Evolutionary conservation across 2,113 vertebrate genomes (phyloP), one percentile per base, ranked within the genome.

Genomic region (Trogon surrucura): DNA sequence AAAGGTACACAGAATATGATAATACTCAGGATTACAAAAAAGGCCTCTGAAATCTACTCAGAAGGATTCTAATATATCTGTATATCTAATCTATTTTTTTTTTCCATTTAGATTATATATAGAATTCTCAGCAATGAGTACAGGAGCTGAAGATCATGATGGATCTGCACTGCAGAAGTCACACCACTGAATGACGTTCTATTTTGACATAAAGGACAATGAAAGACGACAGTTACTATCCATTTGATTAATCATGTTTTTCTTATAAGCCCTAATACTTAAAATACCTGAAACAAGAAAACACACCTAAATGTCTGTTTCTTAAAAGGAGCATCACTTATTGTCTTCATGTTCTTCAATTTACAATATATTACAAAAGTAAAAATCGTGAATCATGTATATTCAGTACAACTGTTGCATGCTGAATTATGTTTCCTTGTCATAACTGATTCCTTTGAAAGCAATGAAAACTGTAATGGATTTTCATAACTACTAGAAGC

Each of bases 91-190:
- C 10, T 41, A 41, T 41, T 45, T 34, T 62, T 88, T n/a, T 54
- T 30, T 36, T 10, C 6, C 3, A 11, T 15, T 65, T 87, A 27
- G 3, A 10, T 82, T 56, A 10, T 32, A 16, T 67, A 14, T 32
- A 3, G 64, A 81, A 53, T 71, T 79, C 38, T 89, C 61, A 54
- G 15, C 23, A 36, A 9, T 4, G 16, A 32, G 17, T 53, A 25
- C 16, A 72, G 29, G 4, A 81, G 3, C 5, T 20, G 32, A 69
- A 34, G 9, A 11, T 5, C 32, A 13, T 1, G 0, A 57, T 1
- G 77, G 14, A 11, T 27, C 47, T 71, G 21, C 36, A 21, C 21
- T 83, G 30, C 20, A 61, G 11, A 94, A 62, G 13, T 74, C 16
- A 41, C 36, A 53, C 5, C 2, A 30, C 45, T 36, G 51, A 70